Conservation (phyloP, 2,797 vertebrate species). For the Potorous gilbertii region DNA sequence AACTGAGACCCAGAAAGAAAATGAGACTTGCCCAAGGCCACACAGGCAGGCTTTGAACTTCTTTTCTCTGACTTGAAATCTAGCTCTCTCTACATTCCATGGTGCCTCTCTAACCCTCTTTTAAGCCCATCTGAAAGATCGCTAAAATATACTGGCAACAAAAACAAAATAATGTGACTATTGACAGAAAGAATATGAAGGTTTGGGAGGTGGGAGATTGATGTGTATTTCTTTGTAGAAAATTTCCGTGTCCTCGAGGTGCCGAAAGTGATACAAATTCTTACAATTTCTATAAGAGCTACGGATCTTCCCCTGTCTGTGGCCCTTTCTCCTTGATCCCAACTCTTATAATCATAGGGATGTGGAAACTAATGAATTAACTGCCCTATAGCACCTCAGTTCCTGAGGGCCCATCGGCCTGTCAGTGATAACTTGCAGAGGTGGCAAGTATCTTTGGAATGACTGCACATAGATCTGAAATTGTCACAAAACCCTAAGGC, state of each 20-base stretch:
- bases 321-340: neutral
- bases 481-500: neutral
- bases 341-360: neutral
- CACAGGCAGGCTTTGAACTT: neutral
- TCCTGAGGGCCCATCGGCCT: neutral
- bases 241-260: neutral
- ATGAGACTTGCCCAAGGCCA: neutral
- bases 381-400: neutral
- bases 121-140: neutral
- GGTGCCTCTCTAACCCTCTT: neutral
- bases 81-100: neutral
- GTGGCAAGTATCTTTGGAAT: neutral
- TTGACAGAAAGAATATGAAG: slow-evolving; percentile 14
- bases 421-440: neutral
- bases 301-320: neutral
- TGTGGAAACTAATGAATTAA: neutral
- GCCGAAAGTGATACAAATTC: neutral
- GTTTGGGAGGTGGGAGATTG: neutral
- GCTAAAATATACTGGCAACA: slow-evolving; percentile 49
- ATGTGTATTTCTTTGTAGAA: neutral
- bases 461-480: neutral
- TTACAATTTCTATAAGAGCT: slow-evolving; percentile 1
- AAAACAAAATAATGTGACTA: slow-evolving; percentile 35
- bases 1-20: neutral
- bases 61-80: neutral